phyloP scores from a whole-genome alignment of 2,797 vertebrate species.

The Sebastes matsubarae region DNA sequence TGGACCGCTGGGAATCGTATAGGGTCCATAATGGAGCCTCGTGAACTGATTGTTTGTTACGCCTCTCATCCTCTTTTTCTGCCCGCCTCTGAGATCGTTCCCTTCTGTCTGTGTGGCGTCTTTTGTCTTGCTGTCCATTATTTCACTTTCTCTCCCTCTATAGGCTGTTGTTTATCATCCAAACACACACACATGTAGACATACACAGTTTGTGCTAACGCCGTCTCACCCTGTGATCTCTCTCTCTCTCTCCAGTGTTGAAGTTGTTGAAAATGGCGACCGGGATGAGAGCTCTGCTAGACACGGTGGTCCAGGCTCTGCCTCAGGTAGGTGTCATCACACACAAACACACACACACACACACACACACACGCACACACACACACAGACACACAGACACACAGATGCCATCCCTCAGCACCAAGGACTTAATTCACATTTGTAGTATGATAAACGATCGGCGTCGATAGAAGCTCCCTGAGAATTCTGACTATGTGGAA shows the following conservation, averaged over 20 bases:
- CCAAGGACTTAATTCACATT: constrained; percentile 63
- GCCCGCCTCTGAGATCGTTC: neutral
- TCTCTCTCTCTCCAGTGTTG: constrained; percentile 67
- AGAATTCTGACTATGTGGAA: constrained; percentile 38
- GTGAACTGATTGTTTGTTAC: constrained; percentile 13
- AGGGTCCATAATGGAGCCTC: constrained; percentile 20
- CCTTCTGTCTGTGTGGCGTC: neutral
- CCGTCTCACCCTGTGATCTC: neutral
- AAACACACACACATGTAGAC: neutral
- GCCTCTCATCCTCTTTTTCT: neutral
- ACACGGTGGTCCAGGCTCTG: constrained; percentile 95
- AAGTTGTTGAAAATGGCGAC: constrained; percentile 89
- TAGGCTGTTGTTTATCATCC: neutral
- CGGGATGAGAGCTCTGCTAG: constrained; percentile 94
- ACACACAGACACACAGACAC: constrained; percentile 9
- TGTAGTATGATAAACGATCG: constrained; percentile 48
- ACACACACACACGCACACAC: constrained; percentile 7
- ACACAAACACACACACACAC: constrained; percentile 5
- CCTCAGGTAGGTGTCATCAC: constrained; percentile 86
- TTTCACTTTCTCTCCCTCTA: neutral
- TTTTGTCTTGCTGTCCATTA: neutral
- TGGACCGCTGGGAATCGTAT: constrained; percentile 36
- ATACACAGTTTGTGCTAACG: neutral
- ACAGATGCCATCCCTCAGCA: neutral
- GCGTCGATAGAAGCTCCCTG: neutral